These are phyloP conservation scores for Luidia sarsii DNA, from an alignment of 53 echinoderm and acorn worm genomes.

Conservation along the genomic window DNA sequence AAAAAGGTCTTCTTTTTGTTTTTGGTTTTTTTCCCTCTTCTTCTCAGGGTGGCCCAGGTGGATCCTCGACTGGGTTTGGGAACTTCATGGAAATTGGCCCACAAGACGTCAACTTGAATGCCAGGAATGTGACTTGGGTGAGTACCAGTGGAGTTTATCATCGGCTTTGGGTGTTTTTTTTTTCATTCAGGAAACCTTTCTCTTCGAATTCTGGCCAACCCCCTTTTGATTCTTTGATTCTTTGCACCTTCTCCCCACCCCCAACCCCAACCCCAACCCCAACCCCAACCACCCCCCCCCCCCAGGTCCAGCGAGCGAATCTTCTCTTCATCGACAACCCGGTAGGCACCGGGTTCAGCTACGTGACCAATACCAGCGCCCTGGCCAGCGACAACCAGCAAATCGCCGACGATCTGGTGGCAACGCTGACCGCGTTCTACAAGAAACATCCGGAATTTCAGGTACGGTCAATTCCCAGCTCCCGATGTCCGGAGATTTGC, in stretches of 20 bases:
- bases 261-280: no score
- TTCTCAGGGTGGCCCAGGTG: slow-evolving; percentile 91
- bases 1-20: no score
- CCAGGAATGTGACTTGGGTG: slow-evolving; percentile 88
- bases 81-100: slow-evolving; percentile 95
- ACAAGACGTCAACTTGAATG: slow-evolving; percentile 84
- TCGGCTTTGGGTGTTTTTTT: no score
- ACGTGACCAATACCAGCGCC: slow-evolving; percentile 66
- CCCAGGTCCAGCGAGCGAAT: slow-evolving; percentile 77
- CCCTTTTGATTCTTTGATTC: no score
- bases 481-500: no score
- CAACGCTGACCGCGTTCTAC: slow-evolving; percentile 73
- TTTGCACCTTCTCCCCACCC: no score
- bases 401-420: slow-evolving; percentile 85
- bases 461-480: slow-evolving; percentile 42
- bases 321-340: slow-evolving; percentile 97
- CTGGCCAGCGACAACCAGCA: slow-evolving; percentile 74
- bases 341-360: slow-evolving; percentile 94
- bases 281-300: no score
- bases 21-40: no score
- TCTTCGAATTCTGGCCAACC: no score
- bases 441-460: slow-evolving; percentile 79
- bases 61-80: slow-evolving; percentile 85
- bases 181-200: no score
- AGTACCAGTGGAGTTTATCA: no score